Base-by-base conservation (phyloP, 2,113 vertebrate genomes). In the Thryonomys swinderianus region DNA sequence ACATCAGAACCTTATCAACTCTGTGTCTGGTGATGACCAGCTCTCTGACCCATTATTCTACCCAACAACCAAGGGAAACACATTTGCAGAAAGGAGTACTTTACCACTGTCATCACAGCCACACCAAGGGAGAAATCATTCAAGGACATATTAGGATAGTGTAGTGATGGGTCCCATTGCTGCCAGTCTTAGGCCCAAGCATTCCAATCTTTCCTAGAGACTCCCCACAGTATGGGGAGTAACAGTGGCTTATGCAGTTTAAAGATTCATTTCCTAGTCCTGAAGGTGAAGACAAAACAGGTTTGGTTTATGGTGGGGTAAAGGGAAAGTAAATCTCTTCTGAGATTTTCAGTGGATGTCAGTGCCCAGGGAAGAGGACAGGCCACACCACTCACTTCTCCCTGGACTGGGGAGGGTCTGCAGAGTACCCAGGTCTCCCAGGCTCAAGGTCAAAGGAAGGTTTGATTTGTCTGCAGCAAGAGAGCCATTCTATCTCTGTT, bases 401-500 rank as follows among this genome's bases (percentile, higher is more conserved):
- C 17, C 0, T 4, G 76, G 30, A 37, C 13, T 14, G 45, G 61
- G 51, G 71, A 9, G 11, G 18, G 18, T 53, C 21, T 40, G 61
- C 27, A 71, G 51, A 74, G 20, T 8, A 73, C 2, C 1, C 21
- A 17, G 27, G 7, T 27, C 3, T 3, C 7, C 32, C 11, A 85
- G 55, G 32, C 48, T n/a, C 10, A 32, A 34, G 9, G 37, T 82
- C 74, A 55, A 66, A 61, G 3, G 48, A 1, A 57, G 34, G 48
- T 67, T 42, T 13, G 3, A n/a, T 12, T 2, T 27, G 1, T 34
- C 14, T 0, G 0, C 12, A 18, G 4, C 4, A 14, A 53, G 27
- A 61, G 34, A 67, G 2, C 1, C 21, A 3, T 32, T 34, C 40
- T 62, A 4, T 20, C 14, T 2, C 37, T 64, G 32, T 25, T 85